phyloP scores from a whole-genome alignment of 2,888 invertebrate species.

The Lithosia quadra region DNA sequence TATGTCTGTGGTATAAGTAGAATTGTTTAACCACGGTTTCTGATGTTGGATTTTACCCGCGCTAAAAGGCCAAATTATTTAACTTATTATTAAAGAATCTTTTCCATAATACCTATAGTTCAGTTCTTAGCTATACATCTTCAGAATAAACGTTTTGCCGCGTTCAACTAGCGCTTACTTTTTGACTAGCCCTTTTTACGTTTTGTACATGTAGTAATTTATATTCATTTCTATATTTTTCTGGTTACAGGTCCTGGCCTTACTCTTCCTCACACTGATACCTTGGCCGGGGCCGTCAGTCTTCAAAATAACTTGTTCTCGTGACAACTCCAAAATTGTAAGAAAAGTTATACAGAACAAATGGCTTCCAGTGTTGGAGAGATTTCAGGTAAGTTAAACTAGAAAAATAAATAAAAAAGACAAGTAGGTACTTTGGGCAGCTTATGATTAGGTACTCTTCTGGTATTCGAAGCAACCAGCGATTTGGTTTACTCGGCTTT shows the following conservation, averaged over 20 bases:
- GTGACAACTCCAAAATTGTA: conserved; percentile 95
- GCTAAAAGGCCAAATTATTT: no score
- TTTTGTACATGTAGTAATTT: not conserved
- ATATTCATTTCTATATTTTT: not conserved
- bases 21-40: no score
- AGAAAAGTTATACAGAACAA: conserved; percentile 95
- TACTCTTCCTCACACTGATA: conserved; percentile 93
- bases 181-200: not conserved
- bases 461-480: no score
- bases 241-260: conserved; percentile 90
- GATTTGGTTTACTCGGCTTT: no score
- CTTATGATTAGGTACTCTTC: no score
- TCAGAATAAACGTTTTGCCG: not conserved
- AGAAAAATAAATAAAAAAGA: not conserved
- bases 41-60: no score
- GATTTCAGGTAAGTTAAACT: conserved; percentile 88
- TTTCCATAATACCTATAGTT: not conserved
- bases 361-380: conserved; percentile 96
- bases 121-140: not conserved
- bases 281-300: conserved; percentile 96
- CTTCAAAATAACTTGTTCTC: conserved; percentile 94
- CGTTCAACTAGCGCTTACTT: no score
- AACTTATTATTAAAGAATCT: not conserved
- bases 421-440: not conserved
- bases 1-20: no score